phyloP scores from a whole-genome alignment of 2,113 vertebrate species.

The Caranx ignobilis region DNA sequence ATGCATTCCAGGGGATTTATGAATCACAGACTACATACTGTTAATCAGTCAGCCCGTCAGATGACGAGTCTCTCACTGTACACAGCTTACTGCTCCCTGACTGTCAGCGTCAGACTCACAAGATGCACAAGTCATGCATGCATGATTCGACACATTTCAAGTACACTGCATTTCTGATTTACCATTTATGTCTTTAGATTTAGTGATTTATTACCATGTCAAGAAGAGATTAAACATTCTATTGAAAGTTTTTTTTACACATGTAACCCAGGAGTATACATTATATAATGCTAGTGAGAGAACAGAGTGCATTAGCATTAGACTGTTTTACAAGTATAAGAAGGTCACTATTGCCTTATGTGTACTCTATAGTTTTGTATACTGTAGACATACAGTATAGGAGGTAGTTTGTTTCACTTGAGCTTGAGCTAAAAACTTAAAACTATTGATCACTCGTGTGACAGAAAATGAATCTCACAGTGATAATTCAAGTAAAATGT shows the following conservation, averaged over 20 bases:
- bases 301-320: no score
- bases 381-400: background rate
- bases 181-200: background rate
- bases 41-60: background rate
- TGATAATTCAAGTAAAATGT: background rate
- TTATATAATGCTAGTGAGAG: background rate
- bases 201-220: constrained; percentile 8
- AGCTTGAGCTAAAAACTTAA: no score
- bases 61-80: background rate
- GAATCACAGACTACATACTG: constrained; percentile 12
- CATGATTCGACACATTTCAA: background rate
- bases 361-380: background rate
- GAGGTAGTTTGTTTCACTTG: no score
- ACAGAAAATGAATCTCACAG: no score
- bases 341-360: background rate
- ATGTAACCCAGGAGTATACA: background rate
- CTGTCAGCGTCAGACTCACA: background rate
- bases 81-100: background rate
- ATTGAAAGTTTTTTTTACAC: background rate
- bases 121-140: background rate
- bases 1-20: constrained; percentile 20
- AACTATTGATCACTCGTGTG: no score
- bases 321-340: no score
- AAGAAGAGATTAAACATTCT: background rate
- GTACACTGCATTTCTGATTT: background rate